Evolutionary conservation across 1,140 invertebrate genomes (phyloP), one percentile per base, ranked within the genome.

Genomic region (Thaumetopoea pityocampa): DNA sequence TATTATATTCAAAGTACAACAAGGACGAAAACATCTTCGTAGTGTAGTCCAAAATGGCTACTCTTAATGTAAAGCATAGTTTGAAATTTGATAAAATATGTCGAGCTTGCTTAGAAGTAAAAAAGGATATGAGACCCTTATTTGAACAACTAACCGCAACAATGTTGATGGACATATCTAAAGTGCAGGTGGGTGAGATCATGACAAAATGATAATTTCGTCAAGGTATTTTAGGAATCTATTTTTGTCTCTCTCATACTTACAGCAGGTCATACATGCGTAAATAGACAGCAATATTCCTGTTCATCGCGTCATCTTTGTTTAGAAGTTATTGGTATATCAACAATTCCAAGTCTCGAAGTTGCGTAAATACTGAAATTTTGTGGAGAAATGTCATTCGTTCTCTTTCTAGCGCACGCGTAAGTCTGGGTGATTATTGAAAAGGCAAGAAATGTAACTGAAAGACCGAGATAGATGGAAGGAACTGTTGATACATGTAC

Each of bases 161-260:
- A 41, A 89, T 89, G 88, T 48, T 89, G 43, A 89, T 88, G 87
- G 86, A 87, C 38, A 88, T 87, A 66, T 86, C 87, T 26, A 86
- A 83, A 60, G 82, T 89, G 38, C 78, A 86, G 54, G 87, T 88
- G 50, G 82, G 68, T n/a, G n/a, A n/a, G n/a, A n/a, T n/a, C n/a
- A 67, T 67, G 47, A 64, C 61, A 61, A 49, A 60, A 54, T n/a
- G n/a, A n/a, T n/a, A n/a, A n/a, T n/a, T n/a, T n/a, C 44, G 40
- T 42, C 63, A 49, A 65, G 60, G 68, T 62, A 65, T 71, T 77
- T 71, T 71, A 50, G 60, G 48, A 71, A 62, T 47, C n/a, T 67
- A 51, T 65, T 72, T 66, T 63, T 66, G 54, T 80, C 78, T 68
- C 69, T 64, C 40, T 84, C 67, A 30, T 63, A 62, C 78, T 37